Evolutionary conservation across 2,113 vertebrate species (phyloP), one percentile per base, ranked within the genome.

Genomic region (Cochlearius cochlearius): DNA sequence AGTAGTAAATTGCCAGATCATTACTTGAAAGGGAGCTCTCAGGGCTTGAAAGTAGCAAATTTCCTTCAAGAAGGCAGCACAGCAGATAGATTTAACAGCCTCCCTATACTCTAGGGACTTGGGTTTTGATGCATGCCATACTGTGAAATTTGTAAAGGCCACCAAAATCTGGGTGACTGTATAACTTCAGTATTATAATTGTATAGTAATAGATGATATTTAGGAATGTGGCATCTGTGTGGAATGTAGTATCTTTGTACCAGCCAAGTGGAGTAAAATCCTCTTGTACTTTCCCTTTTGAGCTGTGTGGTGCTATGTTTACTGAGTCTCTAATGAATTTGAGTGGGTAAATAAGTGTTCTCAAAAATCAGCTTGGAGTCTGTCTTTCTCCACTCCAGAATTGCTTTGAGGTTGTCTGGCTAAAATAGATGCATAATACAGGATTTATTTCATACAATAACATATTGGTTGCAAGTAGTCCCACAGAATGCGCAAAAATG

Each of bases 391-490:
- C 86, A 75, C 79, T 96, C 62, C 36, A 26, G 34, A 93, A 56
- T 18, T 94, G 73, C 74, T 96, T 95, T 95, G 64, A 77, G 47
- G 69, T 64, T 81, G 50, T 92, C 86, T 95, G 36, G 32, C 94
- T 96, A 76, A 94, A 92, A 78, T 66, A 92, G 67, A 79, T 74
- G 23, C 32, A 77, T 96, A 90, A 67, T 73, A 92, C 34, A 87
- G 74, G 90, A 90, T 97, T 95, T 89, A 68, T 97, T 91, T 97
- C 9, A 36, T 90, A 94, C 62, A 93, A 8, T 94, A 96, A 89
- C 82, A 39, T 95, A 96, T 45, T 91, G 60, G 75, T 94, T 58
- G 32, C 66, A 87, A 95, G 59, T 92, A 74, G 34, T 73, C 32
- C 5, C 68, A 82, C 10, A 74, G 77, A 96, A 60, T 83, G 27